Evolutionary conservation across 2,797 vertebrate genomes (phyloP).

Genomic region (Danio kyathit): DNA sequence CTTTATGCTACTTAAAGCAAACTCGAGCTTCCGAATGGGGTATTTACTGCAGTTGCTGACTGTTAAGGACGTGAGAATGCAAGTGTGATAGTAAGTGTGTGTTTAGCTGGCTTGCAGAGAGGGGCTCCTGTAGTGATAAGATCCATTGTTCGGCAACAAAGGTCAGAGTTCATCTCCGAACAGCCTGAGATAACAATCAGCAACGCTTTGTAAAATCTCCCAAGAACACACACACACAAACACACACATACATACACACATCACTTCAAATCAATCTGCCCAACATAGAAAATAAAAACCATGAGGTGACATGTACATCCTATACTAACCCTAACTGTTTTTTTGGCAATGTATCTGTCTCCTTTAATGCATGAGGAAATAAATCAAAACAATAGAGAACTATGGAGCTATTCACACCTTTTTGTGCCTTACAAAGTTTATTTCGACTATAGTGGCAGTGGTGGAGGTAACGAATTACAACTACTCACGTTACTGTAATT

Average conservation of each 20-base stretch:
- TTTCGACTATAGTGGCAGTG: too few relatives aligned
- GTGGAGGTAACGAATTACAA: too few relatives aligned
- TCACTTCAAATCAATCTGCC: conserved; percentile 16
- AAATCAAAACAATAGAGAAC: too few relatives aligned
- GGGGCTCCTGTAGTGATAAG: conserved; percentile 59
- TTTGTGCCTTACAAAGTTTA: too few relatives aligned
- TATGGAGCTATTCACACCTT: too few relatives aligned
- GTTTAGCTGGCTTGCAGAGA: conserved; percentile 10
- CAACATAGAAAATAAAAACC: conserved; percentile 20
- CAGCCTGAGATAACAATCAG: conserved; percentile 69
- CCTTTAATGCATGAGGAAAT: too few relatives aligned
- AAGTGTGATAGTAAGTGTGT: neutral
- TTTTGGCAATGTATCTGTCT: too few relatives aligned
- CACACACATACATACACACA: conserved; percentile 35
- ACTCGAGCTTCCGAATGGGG: neutral
- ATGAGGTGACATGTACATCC: conserved; percentile 14
- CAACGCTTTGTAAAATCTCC: conserved; percentile 16
- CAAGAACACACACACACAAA: conserved; percentile 48
- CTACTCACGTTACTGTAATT: too few relatives aligned
- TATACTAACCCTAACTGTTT: too few relatives aligned
- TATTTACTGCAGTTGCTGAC: neutral
- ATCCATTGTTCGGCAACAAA: conserved; percentile 63
- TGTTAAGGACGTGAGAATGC: conserved; percentile 13
- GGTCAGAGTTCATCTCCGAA: conserved; percentile 63
- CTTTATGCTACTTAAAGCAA: neutral